Base-by-base conservation (phyloP, 2,113 vertebrate species). In the Tursiops truncatus region DNA sequence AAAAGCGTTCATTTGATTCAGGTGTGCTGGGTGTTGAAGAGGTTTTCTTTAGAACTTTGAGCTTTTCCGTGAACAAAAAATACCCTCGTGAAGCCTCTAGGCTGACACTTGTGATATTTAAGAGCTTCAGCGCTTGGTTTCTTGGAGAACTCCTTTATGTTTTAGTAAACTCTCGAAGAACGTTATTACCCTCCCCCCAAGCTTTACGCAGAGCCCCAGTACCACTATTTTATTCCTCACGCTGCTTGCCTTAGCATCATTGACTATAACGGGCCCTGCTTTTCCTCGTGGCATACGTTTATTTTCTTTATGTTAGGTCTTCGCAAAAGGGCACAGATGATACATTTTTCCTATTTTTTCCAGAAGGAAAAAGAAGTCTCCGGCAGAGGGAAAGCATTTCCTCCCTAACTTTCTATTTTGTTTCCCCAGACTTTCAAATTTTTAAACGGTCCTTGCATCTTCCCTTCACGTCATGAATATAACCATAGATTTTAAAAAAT, bases 1-100 rank as follows among this genome's bases (percentile, higher is more conserved):
- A 36, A 33, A 77, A 71, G 17, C 3, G 2, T 71, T 81, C 9
- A 10, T 68, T 41, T 82, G 83, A 83, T 50, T 56, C 31, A 60
- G 31, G 41, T 38, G 5, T 50, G 31, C 15, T 44, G 41, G 26
- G 11, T 36, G 4, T 26, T 23, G 33, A 85, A 33, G 63, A 95
- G 38, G 84, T 91, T 90, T 88, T 81, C 71, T 89, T 95, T 62
- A 65, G 73, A 85, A 71, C 36, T 41, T 67, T n/a, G 67, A 94
- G 38, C 17, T 70, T 31, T 65, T 92, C 60, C 31, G 10, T 77
- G 56, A 90, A 79, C 17, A 56, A 68, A 94, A 73, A 77, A 56
- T 41, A 77, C 23, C 1, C 56, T 79, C 1, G 1, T 17, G 18
- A 79, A 60, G 6, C 65, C 26, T 83, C n/a, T 67, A 63, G 50